phyloP scores from a whole-genome alignment of 2,113 vertebrate species.

The Cheilinus undulatus region DNA sequence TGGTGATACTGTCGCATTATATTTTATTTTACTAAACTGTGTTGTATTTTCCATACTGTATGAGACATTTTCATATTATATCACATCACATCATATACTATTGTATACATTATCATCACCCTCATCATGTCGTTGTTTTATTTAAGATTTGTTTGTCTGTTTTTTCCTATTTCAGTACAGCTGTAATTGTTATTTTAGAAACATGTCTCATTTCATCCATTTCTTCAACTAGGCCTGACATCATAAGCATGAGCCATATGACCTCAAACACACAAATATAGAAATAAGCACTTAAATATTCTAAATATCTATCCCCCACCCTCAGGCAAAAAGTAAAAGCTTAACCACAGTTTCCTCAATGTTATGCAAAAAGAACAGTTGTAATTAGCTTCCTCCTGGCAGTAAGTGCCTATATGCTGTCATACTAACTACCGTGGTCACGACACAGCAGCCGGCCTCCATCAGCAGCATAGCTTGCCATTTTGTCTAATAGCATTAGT shows the following conservation, averaged over 20 bases:
- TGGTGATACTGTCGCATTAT: no score
- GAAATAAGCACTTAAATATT: slow-evolving; percentile 20
- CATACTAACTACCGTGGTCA: slow-evolving; percentile 62
- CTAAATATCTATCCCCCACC: slow-evolving; percentile 34
- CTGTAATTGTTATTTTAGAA: neutral
- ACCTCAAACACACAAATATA: slow-evolving; percentile 25
- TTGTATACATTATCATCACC: no score
- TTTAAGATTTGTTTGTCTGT: no score
- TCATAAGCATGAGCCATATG: neutral
- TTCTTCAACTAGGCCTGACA: neutral
- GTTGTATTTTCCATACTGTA: no score
- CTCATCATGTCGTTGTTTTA: no score
- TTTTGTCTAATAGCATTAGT: slow-evolving; percentile 82
- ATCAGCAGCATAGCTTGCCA: slow-evolving; percentile 63
- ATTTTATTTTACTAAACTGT: no score
- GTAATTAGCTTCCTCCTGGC: slow-evolving; percentile 71
- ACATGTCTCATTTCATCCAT: neutral
- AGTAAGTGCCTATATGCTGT: slow-evolving; percentile 59
- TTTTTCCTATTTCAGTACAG: neutral
- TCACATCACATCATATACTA: no score
- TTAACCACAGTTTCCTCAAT: slow-evolving; percentile 58
- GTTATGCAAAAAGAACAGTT: slow-evolving; percentile 61
- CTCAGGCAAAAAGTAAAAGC: slow-evolving; percentile 45
- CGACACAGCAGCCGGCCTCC: slow-evolving; percentile 61
- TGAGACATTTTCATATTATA: no score